Percentiles rank a stretch among this genome's conserved stretches.
These are phyloP conservation scores for Hormaphis cornu DNA, from an alignment of 1,140 invertebrate species.

Conservation along the genomic window DNA sequence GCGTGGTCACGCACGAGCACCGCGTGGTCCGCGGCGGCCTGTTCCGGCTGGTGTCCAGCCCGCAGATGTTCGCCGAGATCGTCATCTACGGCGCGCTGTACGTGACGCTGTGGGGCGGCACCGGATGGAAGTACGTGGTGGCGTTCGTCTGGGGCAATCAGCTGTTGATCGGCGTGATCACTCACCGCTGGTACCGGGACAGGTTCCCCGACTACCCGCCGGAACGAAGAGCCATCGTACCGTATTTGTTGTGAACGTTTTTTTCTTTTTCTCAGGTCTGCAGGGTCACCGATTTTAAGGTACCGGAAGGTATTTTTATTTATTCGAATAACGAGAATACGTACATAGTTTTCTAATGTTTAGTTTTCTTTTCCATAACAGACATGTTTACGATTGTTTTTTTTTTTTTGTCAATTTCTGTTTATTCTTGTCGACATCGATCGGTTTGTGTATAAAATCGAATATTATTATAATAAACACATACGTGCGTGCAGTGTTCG, in stretches of 20 bases:
- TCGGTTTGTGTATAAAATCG: too few species aligned
- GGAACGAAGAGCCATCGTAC: neutral
- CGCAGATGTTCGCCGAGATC: neutral
- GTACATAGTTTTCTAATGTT: too few species aligned
- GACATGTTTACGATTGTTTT: too few species aligned
- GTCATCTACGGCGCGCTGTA: neutral
- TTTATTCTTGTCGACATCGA: too few species aligned
- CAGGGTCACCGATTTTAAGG: too few species aligned
- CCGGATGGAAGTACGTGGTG: neutral
- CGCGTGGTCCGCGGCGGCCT: neutral
- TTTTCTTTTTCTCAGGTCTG: too few species aligned
- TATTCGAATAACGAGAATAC: too few species aligned
- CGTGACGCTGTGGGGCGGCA: neutral
- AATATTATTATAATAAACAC: too few species aligned
- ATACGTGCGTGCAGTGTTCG: too few species aligned
- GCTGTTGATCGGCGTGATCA: neutral
- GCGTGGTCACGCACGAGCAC: neutral
- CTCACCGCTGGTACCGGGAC: neutral
- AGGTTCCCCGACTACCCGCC: neutral
- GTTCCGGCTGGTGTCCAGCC: neutral
- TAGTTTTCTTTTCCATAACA: too few species aligned
- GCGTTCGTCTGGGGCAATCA: slow-evolving; percentile 1
- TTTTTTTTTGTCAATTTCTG: too few species aligned
- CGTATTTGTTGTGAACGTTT: neutral
- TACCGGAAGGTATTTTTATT: too few species aligned